These are phyloP conservation scores for Ia io DNA, from an alignment of 2,113 vertebrate species.

Conservation along the genomic window DNA sequence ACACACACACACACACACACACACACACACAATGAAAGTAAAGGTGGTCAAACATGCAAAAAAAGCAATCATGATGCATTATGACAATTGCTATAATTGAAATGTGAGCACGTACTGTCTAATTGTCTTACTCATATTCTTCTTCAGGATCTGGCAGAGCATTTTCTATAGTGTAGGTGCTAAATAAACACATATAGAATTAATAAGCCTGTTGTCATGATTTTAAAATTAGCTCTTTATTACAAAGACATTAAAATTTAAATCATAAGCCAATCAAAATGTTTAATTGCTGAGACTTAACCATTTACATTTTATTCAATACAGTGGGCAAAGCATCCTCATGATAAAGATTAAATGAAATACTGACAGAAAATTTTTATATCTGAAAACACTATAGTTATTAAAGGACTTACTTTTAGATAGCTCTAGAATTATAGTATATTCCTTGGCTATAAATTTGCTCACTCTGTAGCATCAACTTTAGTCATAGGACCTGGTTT, in stretches of 20 bases:
- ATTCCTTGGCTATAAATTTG: not conserved
- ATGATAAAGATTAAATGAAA: constrained; percentile 3
- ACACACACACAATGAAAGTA: not conserved
- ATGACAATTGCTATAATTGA: not conserved
- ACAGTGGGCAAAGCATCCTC: not conserved
- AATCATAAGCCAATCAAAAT: constrained; percentile 31
- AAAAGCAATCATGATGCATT: not conserved
- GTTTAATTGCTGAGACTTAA: not conserved
- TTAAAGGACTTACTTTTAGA: not conserved
- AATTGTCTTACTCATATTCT: not conserved
- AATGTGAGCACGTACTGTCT: not conserved
- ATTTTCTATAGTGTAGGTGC: not conserved
- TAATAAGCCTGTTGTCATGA: not conserved
- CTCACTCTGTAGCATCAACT: not conserved
- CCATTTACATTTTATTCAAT: not conserved
- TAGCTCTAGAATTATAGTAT: not conserved
- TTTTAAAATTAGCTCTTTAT: not conserved
- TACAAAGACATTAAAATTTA: not conserved
- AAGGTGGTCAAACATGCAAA: not conserved
- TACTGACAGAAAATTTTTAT: not conserved
- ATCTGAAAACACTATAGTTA: not conserved
- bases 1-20: not conserved
- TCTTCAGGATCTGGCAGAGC: not conserved
- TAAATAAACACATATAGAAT: constrained; percentile 28
- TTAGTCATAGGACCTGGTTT: not conserved